Base-by-base conservation (phyloP, 1,140 invertebrate genomes). In the Doryteuthis pealeii region DNA sequence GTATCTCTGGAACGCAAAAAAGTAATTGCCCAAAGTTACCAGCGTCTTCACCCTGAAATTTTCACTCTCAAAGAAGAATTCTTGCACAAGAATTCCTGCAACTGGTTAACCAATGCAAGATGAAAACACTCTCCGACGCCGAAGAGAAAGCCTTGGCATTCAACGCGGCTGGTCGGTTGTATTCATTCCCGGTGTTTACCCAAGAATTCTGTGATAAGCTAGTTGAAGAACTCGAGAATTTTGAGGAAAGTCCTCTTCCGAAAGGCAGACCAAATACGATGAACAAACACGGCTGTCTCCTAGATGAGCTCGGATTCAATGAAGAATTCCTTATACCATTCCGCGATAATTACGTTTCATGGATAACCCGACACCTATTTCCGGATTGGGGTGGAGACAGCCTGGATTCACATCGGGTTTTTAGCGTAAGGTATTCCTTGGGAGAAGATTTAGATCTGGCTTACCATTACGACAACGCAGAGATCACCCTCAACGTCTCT, bases 391-490 rank as follows among this genome's bases (percentile, higher is more conserved):
- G 79, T 12, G 83, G 84, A 22, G 76, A 71, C 26, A 35, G 70
- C 3, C 82, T 90, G 6, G 89, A 90, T 78, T 89, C 89, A 6
- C 89, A 90, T 75, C 88, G 88, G 75, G 87, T 85, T 1, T 90
- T 90, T 78, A 82, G 85, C 72, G 89, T 90, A 2, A 81, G 79
- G 31, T 90, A 90, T 78, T 82, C 85, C 67, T 70, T 81, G 12
- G 85, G 78, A 22, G 75, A 85, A 70, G 89, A 89, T 79, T 72
- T 79, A 43, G 87, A 89, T 71, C 81, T 90, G 14, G 77, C 72
- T 72, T 85, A 82, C 80, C 89, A 90, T 76, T 89, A 83, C 80
- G 89, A 90, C 80, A 90, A 90, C 75, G 82, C 88, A 43, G 89
- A 90, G 79, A 81, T 89, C 4, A 89, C 89, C 2, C 70, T 89